Evolutionary conservation across 1,140 invertebrate genomes (phyloP), one percentile per base, ranked within the genome.

Genomic region (Cyrtorhinus lividipennis): DNA sequence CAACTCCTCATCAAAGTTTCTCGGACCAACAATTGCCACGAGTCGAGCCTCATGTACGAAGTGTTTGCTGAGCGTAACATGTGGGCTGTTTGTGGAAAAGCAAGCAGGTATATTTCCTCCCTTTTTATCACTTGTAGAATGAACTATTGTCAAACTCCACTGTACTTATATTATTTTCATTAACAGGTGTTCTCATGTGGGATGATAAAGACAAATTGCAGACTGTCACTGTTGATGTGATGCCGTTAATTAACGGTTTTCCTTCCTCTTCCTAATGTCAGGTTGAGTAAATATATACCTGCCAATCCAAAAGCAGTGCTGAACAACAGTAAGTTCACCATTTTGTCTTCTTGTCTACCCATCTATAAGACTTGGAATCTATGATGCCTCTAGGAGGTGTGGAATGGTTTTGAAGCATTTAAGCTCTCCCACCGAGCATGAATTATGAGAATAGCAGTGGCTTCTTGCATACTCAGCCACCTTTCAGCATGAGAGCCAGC

Each of bases 231-330:
- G 74, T 96, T 62, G 91, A 95, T 69, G 88, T 95, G 13, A 92
- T 95, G 86, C 92, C 92, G 24, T 73, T 96, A 24, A 85, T 85
- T 2, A 86, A 87, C 62, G 93, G 93, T 23, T 92, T 86, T 73
- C 72, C 77, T 95, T 53, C 92, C 92, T 8, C 77, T 94, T 61
- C 93, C 93, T 3, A 79, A 85, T 61, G 87, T 96, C 62, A 79
- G 90, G 63, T 75, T 96, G n/a, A 92, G 89, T 3, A 92, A 92
- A 68, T 95, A 95, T 73, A 90, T 92, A 68, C 87, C 88, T 18
- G 87, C 87, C 15, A 83, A 85, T 60, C 62, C 66, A 25, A 81
- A 80, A 64, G 72, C 53, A 23, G 27, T 23, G 38, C 24, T 15
- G 15, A n/a, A 18, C 58, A 30, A 59, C n/a, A 27, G 24, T 27